These are phyloP conservation scores for Phenacoccus solenopsis DNA, from an alignment of 1,140 invertebrate genomes.

Conservation along the genomic window DNA sequence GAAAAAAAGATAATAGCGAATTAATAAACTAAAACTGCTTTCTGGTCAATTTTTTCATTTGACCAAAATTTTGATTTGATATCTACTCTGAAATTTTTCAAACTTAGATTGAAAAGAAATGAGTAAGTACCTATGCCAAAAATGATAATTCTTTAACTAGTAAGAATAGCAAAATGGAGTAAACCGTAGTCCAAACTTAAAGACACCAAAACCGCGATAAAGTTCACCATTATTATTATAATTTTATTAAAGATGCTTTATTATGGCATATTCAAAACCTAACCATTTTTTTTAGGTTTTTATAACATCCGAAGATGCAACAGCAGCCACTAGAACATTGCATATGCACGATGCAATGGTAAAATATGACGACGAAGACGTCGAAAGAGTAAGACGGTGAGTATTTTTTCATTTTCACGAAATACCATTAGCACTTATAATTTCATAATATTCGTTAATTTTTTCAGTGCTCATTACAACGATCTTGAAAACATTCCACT, in stretches of 20 bases:
- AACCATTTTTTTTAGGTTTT: constrained; percentile 38
- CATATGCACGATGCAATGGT: constrained; percentile 32
- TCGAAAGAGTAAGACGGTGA: constrained; percentile 41
- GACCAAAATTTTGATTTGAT: too few relatives aligned
- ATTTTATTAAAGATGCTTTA: too few relatives aligned
- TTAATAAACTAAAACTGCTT: too few relatives aligned
- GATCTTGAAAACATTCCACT: constrained; percentile 61
- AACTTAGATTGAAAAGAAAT: too few relatives aligned
- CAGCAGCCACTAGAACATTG: constrained; percentile 26
- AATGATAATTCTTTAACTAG: too few relatives aligned
- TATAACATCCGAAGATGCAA: constrained; percentile 42
- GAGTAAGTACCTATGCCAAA: too few relatives aligned
- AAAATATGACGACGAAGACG: constrained; percentile 38
- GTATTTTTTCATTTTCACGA: background rate
- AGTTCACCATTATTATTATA: too few relatives aligned
- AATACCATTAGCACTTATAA: background rate
- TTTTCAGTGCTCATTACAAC: constrained; percentile 50
- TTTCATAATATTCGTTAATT: background rate
- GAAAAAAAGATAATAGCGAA: too few relatives aligned
- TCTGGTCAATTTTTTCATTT: too few relatives aligned
- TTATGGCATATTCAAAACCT: background rate
- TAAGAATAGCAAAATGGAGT: too few relatives aligned
- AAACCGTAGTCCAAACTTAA: too few relatives aligned
- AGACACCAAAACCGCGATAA: background rate
- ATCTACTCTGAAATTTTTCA: too few relatives aligned